Conservation (phyloP, 2,797 vertebrate genomes). For the Trematocara caparti region DNA sequence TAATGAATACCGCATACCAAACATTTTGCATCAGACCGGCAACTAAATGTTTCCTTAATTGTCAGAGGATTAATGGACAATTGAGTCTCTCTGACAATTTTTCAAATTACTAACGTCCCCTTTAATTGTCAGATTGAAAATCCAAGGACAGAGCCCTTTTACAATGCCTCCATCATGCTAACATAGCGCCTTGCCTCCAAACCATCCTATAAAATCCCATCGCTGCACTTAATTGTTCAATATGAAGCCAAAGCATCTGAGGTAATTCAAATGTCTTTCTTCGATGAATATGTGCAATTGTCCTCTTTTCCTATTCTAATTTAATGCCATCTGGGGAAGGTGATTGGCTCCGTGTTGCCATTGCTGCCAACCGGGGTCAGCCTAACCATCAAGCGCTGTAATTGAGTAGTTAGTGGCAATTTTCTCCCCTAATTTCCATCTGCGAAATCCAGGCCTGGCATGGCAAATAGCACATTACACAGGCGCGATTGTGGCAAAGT, state of each 20-base stretch:
- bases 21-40: constrained; percentile 29
- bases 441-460: constrained; percentile 79
- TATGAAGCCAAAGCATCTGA: constrained; percentile 81
- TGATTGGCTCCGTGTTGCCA: constrained; percentile 84
- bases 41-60: constrained; percentile 52
- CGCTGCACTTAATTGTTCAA: constrained; percentile 82
- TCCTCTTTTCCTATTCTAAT: constrained; percentile 80
- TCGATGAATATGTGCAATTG: constrained; percentile 81
- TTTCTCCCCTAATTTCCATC: constrained; percentile 84
- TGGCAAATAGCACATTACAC: constrained; percentile 85
- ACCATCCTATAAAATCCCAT: constrained; percentile 80
- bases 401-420: constrained; percentile 88
- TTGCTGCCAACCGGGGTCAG: constrained; percentile 80
- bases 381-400: constrained; percentile 81
- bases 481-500: constrained; percentile 74
- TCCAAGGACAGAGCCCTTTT: constrained; percentile 61
- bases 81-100: constrained; percentile 45
- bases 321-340: constrained; percentile 80
- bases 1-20: constrained; percentile 43
- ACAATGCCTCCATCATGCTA: constrained; percentile 53
- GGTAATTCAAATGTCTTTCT: constrained; percentile 84
- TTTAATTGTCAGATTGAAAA: constrained; percentile 80
- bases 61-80: constrained; percentile 52
- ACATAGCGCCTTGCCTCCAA: constrained; percentile 74
- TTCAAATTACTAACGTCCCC: constrained; percentile 56